Percentiles rank a stretch among this genome's conserved stretches.
These are phyloP conservation scores for Spinus olivaceus DNA, from an alignment of 2,797 vertebrate species.

Conservation along the genomic window DNA sequence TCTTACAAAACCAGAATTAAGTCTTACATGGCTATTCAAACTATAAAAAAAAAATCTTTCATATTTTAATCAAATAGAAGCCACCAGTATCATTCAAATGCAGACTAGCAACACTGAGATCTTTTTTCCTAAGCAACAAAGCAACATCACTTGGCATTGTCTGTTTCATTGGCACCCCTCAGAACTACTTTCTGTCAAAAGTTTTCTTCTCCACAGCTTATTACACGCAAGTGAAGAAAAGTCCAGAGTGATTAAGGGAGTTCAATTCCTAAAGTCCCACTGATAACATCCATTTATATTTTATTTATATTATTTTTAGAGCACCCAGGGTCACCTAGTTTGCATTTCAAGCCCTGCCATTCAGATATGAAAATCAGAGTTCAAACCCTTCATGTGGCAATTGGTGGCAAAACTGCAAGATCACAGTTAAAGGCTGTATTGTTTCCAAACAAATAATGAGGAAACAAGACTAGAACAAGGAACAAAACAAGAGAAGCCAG, in stretches of 20 bases:
- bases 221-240: background rate
- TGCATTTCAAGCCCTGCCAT: background rate
- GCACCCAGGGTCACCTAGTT: background rate
- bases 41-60: background rate
- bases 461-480: background rate
- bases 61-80: background rate
- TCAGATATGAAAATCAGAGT: background rate
- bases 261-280: background rate
- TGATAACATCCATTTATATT: background rate
- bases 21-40: background rate
- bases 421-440: background rate
- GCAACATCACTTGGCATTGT: background rate
- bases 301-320: background rate
- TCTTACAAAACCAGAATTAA: background rate
- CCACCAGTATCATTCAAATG: background rate
- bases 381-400: background rate
- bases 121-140: background rate
- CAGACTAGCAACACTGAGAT: background rate
- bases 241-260: background rate
- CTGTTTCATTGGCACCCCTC: background rate
- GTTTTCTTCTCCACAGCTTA: background rate
- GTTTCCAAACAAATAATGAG: background rate
- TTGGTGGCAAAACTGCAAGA: background rate
- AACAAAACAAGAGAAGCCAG: background rate
- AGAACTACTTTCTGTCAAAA: background rate